A percentile compares a stretch with the other conserved stretches of the same genome.
phyloP scores from a whole-genome alignment of 2,113 vertebrate species.

The Morone saxatilis region DNA sequence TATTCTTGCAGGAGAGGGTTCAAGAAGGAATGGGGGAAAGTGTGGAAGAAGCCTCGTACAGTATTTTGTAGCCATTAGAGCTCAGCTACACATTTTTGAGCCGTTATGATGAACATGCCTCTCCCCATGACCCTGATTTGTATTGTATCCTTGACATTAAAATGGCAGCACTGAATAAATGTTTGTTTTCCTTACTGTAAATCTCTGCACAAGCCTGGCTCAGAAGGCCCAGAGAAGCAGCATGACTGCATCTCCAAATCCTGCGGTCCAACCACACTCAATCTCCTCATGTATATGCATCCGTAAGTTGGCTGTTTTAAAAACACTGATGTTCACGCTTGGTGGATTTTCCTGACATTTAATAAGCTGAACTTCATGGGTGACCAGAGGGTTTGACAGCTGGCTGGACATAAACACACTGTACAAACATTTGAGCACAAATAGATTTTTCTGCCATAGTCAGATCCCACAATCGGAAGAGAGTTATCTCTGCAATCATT shows the following conservation, averaged over 20 bases:
- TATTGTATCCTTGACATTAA: conserved; percentile 20
- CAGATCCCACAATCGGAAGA: not conserved
- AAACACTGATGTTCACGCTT: conserved; percentile 1
- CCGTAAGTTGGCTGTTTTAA: conserved; percentile 8
- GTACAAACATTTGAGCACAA: conserved; percentile 29
- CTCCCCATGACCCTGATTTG: conserved; percentile 27
- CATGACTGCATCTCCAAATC: conserved; percentile 7
- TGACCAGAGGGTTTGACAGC: not conserved
- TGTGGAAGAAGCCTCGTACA: not conserved
- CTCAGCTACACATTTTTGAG: conserved; percentile 9
- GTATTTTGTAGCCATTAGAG: conserved; percentile 48
- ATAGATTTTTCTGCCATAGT: conserved; percentile 8
- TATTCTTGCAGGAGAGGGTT: conserved; percentile 8
- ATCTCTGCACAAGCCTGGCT: not conserved
- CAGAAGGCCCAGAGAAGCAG: not conserved
- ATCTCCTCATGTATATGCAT: not conserved
- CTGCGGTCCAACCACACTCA: not conserved
- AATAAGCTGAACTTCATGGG: conserved; percentile 33
- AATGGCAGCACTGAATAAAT: conserved; percentile 64
- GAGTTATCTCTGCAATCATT: conserved; percentile 3
- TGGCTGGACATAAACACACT: conserved; percentile 45
- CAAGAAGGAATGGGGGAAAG: not conserved
- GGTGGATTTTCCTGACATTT: conserved; percentile 25
- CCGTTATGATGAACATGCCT: conserved; percentile 16
- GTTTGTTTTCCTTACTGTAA: conserved; percentile 53